phyloP scores from a whole-genome alignment of 2,113 vertebrate genomes.

The Quiscalus mexicanus region DNA sequence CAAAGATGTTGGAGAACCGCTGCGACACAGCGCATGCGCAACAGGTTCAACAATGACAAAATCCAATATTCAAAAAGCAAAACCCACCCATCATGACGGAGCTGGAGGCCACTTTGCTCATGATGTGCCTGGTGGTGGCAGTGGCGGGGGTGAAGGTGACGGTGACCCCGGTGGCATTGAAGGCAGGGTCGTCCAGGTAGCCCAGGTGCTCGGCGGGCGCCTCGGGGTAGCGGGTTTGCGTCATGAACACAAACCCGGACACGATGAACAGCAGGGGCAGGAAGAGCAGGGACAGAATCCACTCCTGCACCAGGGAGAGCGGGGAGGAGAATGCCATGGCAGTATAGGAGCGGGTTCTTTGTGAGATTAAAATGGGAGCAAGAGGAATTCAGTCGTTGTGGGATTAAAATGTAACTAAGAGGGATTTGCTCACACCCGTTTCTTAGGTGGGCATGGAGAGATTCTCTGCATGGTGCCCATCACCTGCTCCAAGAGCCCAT shows the following conservation, averaged over 20 bases:
- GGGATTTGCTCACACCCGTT: rapidly evolving
- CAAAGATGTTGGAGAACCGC: rapidly evolving
- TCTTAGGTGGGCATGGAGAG: rapidly evolving
- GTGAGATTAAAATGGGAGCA: rapidly evolving
- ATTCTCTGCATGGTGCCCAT: rapidly evolving
- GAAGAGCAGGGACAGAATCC: conserved; percentile 57
- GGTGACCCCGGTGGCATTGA: neutral
- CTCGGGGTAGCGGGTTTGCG: rapidly evolving
- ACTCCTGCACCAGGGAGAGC: conserved; percentile 48
- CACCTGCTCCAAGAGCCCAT: neutral
- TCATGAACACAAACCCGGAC: rapidly evolving
- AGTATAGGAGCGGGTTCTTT: rapidly evolving
- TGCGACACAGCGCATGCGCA: rapidly evolving
- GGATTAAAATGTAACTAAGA: neutral
- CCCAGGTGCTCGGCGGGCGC: conserved; percentile 24
- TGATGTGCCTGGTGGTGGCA: conserved; percentile 36
- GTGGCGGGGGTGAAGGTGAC: conserved; percentile 56
- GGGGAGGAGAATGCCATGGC: neutral
- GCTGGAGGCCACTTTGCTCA: conserved; percentile 52
- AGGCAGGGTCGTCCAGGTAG: conserved; percentile 38
- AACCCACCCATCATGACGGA: conserved; percentile 57
- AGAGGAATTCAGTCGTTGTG: too few species aligned
- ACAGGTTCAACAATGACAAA: neutral
- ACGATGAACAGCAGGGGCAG: neutral
- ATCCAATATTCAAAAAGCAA: neutral